Percentiles rank a stretch among this genome's conserved stretches.
Conservation (phyloP, 2,888 invertebrate genomes). For the Dorcus parallelipipedus region DNA sequence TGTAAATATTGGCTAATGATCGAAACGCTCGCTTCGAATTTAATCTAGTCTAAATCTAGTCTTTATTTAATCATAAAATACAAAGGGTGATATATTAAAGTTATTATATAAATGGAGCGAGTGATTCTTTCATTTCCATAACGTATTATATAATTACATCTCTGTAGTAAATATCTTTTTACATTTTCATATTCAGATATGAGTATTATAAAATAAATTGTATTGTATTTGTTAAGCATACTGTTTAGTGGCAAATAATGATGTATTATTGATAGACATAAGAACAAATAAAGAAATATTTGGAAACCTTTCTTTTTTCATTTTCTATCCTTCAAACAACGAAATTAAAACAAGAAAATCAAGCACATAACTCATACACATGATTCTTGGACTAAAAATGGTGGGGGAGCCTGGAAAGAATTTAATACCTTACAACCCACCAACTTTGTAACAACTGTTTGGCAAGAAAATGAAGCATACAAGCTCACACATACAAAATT, state of each 20-base stretch:
- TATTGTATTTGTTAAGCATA: conserved; percentile 45
- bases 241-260: conserved; percentile 41
- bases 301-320: conserved; percentile 8
- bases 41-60: conserved; percentile 37
- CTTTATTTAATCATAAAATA: conserved; percentile 33
- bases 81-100: conserved; percentile 36
- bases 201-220: conserved; percentile 42
- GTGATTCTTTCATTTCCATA: conserved; percentile 22
- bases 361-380: too few species aligned
- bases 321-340: not conserved
- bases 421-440: too few species aligned
- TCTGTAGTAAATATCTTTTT: conserved; percentile 39
- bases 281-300: conserved; percentile 35
- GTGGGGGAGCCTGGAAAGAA: too few species aligned
- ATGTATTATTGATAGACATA: conserved; percentile 42
- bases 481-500: too few species aligned
- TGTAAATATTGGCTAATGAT: conserved; percentile 30
- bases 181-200: conserved; percentile 44
- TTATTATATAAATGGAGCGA: conserved; percentile 23
- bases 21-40: conserved; percentile 27
- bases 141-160: conserved; percentile 18
- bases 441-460: too few species aligned
- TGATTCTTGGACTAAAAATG: too few species aligned
- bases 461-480: too few species aligned
- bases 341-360: too few species aligned